Base-by-base conservation (phyloP, 2,797 vertebrate genomes). In the Micromesistius poutassou region DNA sequence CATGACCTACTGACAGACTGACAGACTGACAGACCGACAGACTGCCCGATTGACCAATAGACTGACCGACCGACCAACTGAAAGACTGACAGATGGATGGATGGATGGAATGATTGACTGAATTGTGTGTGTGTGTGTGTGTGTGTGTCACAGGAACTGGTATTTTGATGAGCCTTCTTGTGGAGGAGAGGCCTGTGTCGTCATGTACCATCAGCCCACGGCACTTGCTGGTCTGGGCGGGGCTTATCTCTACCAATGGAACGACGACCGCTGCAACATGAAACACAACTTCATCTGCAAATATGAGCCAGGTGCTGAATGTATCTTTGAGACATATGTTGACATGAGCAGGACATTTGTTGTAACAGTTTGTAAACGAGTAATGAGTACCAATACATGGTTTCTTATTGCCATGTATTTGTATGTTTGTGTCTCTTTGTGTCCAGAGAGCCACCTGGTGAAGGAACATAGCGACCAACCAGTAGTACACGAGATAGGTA, bases 261-360 rank as follows among this genome's bases (percentile, higher is more conserved):
- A 99, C 0, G 98, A 99, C 2, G 98, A 99, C 82, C 94, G 98
- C 75, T 99, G 98, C 88, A 98, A 97, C 92, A 99, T 99, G 98
- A 99, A 98, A 88, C 98, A 99, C 93, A 99, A 99, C 92, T 99
- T 98, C 87, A 97, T 99, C 93, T 99, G 98, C 95, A 98, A 98
- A 83, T 99, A 98, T 30, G 80, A 92, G 31, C 93, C 95, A 94
- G 96, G 98, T 91, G 62, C 7, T n/a, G 50, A n/a, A 62, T 16
- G 13, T n/a, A 4, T 10, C 2, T 50, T 50, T 50, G 10, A 2
- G 5, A 38, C 36, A 38, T 38, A 5, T 10, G 9, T 62, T 62
- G 55, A 62, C 4, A 62, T 25, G 6, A 4, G 16, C 6, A 19
- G 16, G 6, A 62, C 16, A 62, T 62, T 5, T 62, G n/a, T 5